These are phyloP conservation scores for Boulengeromyrus knoepffleri DNA, from an alignment of 2,113 vertebrate genomes.

Conservation along the genomic window DNA sequence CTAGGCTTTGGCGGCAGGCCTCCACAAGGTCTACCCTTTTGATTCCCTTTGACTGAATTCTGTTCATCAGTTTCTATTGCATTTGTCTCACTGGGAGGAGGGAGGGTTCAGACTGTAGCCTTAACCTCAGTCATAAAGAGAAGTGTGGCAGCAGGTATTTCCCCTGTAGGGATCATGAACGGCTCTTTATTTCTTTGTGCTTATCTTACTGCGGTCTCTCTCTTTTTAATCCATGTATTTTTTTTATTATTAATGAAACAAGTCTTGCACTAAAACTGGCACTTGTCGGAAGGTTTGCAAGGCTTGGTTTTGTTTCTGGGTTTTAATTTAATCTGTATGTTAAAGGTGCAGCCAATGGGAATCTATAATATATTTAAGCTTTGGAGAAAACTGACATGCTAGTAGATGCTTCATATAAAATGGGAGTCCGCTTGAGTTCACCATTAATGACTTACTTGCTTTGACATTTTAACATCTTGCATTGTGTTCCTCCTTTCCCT, in stretches of 20 bases:
- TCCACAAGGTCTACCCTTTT: constrained; percentile 99
- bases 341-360: constrained; percentile 39
- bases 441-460: constrained; percentile 39
- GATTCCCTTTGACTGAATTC: constrained; percentile 99
- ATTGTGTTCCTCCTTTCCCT: constrained; percentile 25
- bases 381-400: not conserved
- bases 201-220: constrained; percentile 7
- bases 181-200: constrained; percentile 24
- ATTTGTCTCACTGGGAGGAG: constrained; percentile 77
- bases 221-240: constrained; percentile 28
- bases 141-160: constrained; percentile 63
- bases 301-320: constrained; percentile 14
- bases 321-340: constrained; percentile 12
- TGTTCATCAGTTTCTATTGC: constrained; percentile 98
- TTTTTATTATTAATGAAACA: not conserved
- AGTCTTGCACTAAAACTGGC: constrained; percentile 21
- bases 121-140: constrained; percentile 49
- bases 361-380: not conserved
- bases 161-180: constrained; percentile 86
- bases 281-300: constrained; percentile 21
- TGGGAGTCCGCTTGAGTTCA: constrained; percentile 26
- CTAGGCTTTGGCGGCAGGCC: constrained; percentile 99
- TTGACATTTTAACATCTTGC: constrained; percentile 32
- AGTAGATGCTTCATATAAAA: not conserved
- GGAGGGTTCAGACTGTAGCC: constrained; percentile 33